Evolutionary conservation across 2,888 invertebrate genomes (phyloP), one percentile per base, ranked within the genome.

Genomic region (Phlogophora meticulosa): DNA sequence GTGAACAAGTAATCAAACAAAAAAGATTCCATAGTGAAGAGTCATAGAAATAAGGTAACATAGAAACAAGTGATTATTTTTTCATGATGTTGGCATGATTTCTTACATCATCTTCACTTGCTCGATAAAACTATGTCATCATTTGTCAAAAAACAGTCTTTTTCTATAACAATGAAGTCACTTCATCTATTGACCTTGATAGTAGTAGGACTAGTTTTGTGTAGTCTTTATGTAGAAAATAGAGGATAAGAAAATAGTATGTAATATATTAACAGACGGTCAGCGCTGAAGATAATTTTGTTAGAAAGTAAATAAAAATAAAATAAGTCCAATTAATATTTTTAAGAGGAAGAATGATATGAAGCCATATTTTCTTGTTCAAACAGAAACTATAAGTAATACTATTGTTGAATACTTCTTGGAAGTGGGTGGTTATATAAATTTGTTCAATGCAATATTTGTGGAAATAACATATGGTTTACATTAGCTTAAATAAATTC

Each of bases 221-320:
- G n/a, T 77, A 77, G 74, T 61, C 59, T 51, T 67, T 70, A 45
- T 43, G 45, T 43, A 11, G n/a, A 36, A 52, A 43, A 42, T 7
- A n/a, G 52, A 32, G 7, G 13, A 38, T 5, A 53, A 51, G 10
- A 53, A 60, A 36, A 15, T 17, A 36, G 17, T 48, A 28, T n/a
- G 28, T 4, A 28, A 28, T 28, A 5, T 28, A 42, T 52, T 1
- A 61, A 64, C 64, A 66, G 62, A 72, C 63, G 76, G 73, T 72
- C 81, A 76, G 78, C 72, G 72, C 61, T 38, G 24, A 48, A 56
- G 17, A 60, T 43, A 56, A 69, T 69, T 63, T 75, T 51, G 75
- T 74, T 75, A 73, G 60, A 58, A 60, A 53, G 56, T 0, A 52
- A 48, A 0, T 9, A 0, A 53, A 53, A 11, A 20, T 10, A 43